Conservation (phyloP, 2,113 vertebrate species). For the Aspidoscelis tigris region DNA sequence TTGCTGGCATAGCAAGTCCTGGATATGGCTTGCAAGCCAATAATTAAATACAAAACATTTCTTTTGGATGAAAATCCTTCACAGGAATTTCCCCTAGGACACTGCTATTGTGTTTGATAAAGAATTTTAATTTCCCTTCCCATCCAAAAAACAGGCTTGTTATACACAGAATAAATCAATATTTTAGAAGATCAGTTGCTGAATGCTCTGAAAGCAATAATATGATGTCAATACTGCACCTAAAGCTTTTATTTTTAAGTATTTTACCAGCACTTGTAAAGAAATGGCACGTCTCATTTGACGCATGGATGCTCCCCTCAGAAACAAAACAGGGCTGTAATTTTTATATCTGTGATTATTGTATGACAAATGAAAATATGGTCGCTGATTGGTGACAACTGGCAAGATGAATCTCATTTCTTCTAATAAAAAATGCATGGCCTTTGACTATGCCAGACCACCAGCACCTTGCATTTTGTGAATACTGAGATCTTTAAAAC, state of each 20-base stretch:
- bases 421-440: neutral
- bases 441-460: constrained; percentile 11
- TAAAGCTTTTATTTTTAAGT: constrained; percentile 11
- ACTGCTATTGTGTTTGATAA: constrained; percentile 14
- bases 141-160: constrained; percentile 33
- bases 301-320: neutral
- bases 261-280: neutral
- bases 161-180: neutral
- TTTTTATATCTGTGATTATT: constrained; percentile 20
- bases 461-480: constrained; percentile 20
- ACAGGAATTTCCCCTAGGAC: constrained; percentile 8
- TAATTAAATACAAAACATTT: neutral
- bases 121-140: constrained; percentile 34
- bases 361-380: constrained; percentile 22
- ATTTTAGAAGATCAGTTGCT: neutral
- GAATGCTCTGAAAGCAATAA: neutral
- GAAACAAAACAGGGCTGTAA: neutral
- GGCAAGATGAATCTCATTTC: constrained; percentile 1
- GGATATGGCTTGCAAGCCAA: neutral
- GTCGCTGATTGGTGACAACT: neutral
- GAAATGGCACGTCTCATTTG: neutral
- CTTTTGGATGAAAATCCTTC: constrained; percentile 29
- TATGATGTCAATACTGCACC: neutral
- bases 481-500: constrained; percentile 18
- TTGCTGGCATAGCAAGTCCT: constrained; percentile 24